A percentile compares a stretch with the other conserved stretches of the same genome.
Evolutionary conservation across 1,140 invertebrate species (phyloP).

Genomic region (Copidosoma floridanum): DNA sequence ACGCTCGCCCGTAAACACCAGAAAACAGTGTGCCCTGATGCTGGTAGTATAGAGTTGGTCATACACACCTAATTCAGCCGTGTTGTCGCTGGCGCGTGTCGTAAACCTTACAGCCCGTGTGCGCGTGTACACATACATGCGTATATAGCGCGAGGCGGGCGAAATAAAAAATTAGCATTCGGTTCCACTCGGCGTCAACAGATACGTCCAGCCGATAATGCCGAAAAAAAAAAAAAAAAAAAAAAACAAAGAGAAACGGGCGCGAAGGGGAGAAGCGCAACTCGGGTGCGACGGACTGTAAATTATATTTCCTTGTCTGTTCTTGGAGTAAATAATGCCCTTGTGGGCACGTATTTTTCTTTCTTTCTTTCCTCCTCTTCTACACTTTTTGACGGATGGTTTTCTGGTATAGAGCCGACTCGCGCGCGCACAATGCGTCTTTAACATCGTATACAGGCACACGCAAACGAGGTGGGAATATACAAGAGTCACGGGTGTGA

Average conservation of each 20-base stretch:
- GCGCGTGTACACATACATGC: too few species aligned
- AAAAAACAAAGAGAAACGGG: background rate
- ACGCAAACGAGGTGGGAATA: too few species aligned
- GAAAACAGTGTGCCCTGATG: too few species aligned
- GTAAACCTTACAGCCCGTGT: too few species aligned
- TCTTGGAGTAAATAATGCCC: background rate
- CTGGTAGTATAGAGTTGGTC: too few species aligned
- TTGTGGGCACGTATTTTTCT: background rate
- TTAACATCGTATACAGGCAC: too few species aligned
- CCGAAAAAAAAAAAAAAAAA: background rate
- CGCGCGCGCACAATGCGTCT: too few species aligned
- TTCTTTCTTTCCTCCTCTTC: background rate
- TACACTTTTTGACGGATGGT: background rate
- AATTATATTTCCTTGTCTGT: background rate
- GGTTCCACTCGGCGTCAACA: background rate
- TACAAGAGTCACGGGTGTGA: too few species aligned
- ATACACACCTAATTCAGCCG: too few species aligned
- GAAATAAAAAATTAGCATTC: constrained; percentile 9
- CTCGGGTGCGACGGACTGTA: background rate
- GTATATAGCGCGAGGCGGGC: too few species aligned
- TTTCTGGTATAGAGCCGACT: too few species aligned
- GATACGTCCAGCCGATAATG: constrained; percentile 1
- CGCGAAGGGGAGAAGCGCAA: background rate
- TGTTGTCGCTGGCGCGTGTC: too few species aligned
- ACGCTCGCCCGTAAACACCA: constrained; percentile 4